Conservation (phyloP, 2,113 vertebrate species). For the Urocolius indicus region DNA sequence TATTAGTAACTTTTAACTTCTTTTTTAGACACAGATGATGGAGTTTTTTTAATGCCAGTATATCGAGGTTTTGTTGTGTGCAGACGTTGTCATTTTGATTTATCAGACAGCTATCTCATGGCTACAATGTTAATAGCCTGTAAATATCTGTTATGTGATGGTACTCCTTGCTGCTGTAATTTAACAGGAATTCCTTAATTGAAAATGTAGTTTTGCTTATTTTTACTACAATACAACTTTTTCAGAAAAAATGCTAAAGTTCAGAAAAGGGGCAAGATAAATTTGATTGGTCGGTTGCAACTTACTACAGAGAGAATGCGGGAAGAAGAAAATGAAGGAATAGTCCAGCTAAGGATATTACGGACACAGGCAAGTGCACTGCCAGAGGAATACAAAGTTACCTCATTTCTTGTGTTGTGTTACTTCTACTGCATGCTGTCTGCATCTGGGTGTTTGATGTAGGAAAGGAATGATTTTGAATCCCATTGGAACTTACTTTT, state of each 20-base stretch:
- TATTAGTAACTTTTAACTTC: not conserved
- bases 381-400: not conserved
- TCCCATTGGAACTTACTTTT: not conserved
- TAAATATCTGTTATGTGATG: not conserved
- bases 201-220: not conserved
- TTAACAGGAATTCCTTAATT: not conserved
- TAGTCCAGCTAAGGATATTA: slow-evolving; percentile 97
- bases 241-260: slow-evolving; percentile 98
- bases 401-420: not conserved
- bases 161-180: not conserved
- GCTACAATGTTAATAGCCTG: not conserved
- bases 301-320: slow-evolving; percentile 98
- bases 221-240: slow-evolving; percentile 43
- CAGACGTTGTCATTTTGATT: not conserved
- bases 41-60: not conserved
- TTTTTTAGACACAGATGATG: not conserved
- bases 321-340: slow-evolving; percentile 98
- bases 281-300: slow-evolving; percentile 96
- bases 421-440: not conserved
- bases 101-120: not conserved
- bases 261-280: slow-evolving; percentile 98
- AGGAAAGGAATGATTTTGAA: not conserved
- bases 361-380: slow-evolving; percentile 90
- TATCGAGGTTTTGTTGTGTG: not conserved
- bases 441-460: not conserved